phyloP scores from a whole-genome alignment of 2,113 vertebrate genomes.

The Hemibagrus wyckioides region DNA sequence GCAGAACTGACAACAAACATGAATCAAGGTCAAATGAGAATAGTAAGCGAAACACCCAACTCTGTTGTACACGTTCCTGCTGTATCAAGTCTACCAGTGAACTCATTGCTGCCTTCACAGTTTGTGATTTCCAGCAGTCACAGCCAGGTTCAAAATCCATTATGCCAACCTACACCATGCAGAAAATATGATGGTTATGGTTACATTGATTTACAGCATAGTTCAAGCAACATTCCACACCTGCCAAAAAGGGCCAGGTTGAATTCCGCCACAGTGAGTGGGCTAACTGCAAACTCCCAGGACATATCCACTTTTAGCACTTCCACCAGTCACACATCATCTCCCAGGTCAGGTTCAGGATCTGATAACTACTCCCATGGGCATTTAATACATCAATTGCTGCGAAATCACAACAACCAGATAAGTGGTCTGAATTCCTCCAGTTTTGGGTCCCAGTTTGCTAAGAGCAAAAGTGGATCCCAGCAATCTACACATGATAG shows the following conservation, averaged over 20 bases:
- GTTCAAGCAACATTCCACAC: neutral
- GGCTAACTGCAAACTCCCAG: neutral
- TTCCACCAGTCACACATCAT: neutral
- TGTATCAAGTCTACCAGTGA: neutral
- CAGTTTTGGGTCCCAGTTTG: neutral
- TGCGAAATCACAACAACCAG: neutral
- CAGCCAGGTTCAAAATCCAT: neutral
- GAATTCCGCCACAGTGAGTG: neutral
- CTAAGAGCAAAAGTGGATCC: neutral
- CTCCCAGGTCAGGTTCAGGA: neutral
- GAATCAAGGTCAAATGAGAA: neutral
- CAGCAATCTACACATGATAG: neutral
- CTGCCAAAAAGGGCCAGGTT: neutral
- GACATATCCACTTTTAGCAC: neutral
- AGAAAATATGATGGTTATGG: neutral
- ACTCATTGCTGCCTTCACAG: neutral
- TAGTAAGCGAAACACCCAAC: neutral
- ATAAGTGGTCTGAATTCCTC: neutral
- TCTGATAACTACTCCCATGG: neutral
- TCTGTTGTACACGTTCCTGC: neutral
- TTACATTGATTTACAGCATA: neutral
- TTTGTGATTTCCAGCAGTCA: neutral
- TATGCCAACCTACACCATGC: neutral
- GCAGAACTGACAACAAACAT: neutral
- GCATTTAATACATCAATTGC: neutral